A percentile compares a stretch with the other conserved stretches of the same genome.
Evolutionary conservation across 2,888 invertebrate genomes (phyloP).

Genomic region (Drosophila rubida): DNA sequence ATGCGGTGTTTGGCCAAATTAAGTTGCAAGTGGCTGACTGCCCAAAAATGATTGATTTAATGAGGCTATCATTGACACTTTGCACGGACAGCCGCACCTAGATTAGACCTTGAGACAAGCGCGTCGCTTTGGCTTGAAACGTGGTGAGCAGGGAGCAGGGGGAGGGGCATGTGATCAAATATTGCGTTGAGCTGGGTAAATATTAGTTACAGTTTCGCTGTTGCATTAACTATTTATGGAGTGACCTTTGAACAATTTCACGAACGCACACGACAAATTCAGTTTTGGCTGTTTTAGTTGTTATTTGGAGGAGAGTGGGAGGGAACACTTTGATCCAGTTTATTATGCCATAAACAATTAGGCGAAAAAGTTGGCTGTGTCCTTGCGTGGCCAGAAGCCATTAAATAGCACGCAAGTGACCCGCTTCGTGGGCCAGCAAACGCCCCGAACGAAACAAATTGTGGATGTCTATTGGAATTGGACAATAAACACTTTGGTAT

Average conservation of each 20-base stretch:
- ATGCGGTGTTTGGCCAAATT: conserved; percentile 64
- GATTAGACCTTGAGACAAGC: conserved; percentile 39
- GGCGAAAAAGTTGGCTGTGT: conserved; percentile 55
- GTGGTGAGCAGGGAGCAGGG: not conserved
- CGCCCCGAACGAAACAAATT: conserved; percentile 39
- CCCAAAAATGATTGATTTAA: conserved; percentile 78
- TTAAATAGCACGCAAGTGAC: conserved; percentile 62
- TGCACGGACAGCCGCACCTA: conserved; percentile 36
- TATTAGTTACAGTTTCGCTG: not conserved
- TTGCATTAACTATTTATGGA: conserved; percentile 10
- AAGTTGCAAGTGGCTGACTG: conserved; percentile 70
- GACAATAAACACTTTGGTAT: conserved; percentile 53
- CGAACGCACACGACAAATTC: conserved; percentile 40
- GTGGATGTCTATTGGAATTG: conserved; percentile 51
- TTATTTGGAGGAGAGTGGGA: not conserved
- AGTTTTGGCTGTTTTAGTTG: not conserved
- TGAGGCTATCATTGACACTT: conserved; percentile 73
- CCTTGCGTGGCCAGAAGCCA: conserved; percentile 59
- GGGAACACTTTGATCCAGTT: conserved; percentile 38
- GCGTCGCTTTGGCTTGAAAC: conserved; percentile 22
- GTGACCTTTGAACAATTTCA: conserved; percentile 34
- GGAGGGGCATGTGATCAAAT: not conserved
- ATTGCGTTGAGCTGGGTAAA: not conserved
- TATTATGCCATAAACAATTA: conserved; percentile 65
- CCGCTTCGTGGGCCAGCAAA: conserved; percentile 15